Evolutionary conservation across 2,113 vertebrate species (phyloP), one percentile per base, ranked within the genome.

Genomic region (Myrmecobius fasciatus): DNA sequence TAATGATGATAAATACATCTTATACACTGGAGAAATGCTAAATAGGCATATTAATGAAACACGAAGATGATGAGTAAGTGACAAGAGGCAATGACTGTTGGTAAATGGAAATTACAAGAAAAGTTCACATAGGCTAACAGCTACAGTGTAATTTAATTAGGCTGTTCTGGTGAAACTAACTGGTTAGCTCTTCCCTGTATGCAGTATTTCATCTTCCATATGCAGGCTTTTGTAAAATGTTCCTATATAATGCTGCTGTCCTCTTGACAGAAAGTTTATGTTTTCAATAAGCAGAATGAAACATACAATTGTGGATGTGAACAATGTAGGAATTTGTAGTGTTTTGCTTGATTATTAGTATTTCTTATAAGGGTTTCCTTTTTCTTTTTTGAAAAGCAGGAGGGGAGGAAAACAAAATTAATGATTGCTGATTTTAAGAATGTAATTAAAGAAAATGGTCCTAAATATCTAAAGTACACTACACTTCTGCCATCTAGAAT

Each of bases 71-170:
- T 5, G 47, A 49, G 93, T 51, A 91, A 96, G 94, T 28, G 92
- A 91, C 52, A 92, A 91, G 67, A 53, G 91, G 89, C n/a, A 75
- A 89, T 31, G 53, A 96, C 67, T 8, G 91, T 24, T 92, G 51
- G 91, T 53, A 95, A 97, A 48, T 95, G 96, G 95, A 96, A 95
- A 95, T 96, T 97, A 95, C 93, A 97, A 95, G 93, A 90, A 92
- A 90, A 95, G 92, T 46, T 92, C 56, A 94, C 25, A 24, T 90
- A 94, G 53, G 90, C n/a, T 89, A 91, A 94, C 94, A 96, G 96
- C 20, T 91, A 94, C 90, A 52, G 52, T 25, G 92, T 94, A 83
- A 92, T 95, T 56, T 93, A 94, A 97, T 96, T 43, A 83, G n/a
- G 67, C 36, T 83, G n/a, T 83, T 83, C n/a, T 7, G 2, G 67